These are phyloP conservation scores for Platorchestia sp. DNA, from an alignment of 1,140 invertebrate species.

Conservation along the genomic window DNA sequence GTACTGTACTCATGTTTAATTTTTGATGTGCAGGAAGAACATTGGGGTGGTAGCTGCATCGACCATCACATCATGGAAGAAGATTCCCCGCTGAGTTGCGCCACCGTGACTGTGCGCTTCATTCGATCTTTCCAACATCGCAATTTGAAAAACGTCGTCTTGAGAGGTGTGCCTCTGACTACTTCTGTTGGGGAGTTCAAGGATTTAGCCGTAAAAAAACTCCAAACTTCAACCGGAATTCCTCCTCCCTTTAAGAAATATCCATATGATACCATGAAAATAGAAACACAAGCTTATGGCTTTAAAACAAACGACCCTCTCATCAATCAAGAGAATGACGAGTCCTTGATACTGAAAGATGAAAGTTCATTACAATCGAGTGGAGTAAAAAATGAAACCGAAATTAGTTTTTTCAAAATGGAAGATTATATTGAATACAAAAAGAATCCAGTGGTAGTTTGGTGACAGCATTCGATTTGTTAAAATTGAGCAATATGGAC, in stretches of 20 bases:
- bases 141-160: slow-evolving; percentile 70
- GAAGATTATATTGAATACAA: slow-evolving; percentile 69
- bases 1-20: too few relatives aligned
- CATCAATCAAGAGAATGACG: slow-evolving; percentile 69
- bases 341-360: slow-evolving; percentile 68
- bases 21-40: too few relatives aligned
- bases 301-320: slow-evolving; percentile 70
- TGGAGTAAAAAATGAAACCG: slow-evolving; percentile 70
- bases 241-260: slow-evolving; percentile 69
- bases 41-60: too few relatives aligned
- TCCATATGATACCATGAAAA: slow-evolving; percentile 69
- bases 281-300: slow-evolving; percentile 70
- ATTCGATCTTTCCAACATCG: slow-evolving; percentile 71
- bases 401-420: slow-evolving; percentile 71
- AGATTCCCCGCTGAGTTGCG: not conserved
- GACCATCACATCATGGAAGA: too few relatives aligned
- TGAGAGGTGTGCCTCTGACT: slow-evolving; percentile 68
- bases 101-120: slow-evolving; percentile 69
- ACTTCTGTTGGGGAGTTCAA: slow-evolving; percentile 66
- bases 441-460: slow-evolving; percentile 61
- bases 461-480: slow-evolving; percentile 40
- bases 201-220: slow-evolving; percentile 62
- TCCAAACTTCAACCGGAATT: slow-evolving; percentile 65
- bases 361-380: slow-evolving; percentile 64
- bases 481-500: not conserved